Evolutionary conservation across 2,888 invertebrate genomes (phyloP).

Genomic region (Meiosimyza decipiens): DNA sequence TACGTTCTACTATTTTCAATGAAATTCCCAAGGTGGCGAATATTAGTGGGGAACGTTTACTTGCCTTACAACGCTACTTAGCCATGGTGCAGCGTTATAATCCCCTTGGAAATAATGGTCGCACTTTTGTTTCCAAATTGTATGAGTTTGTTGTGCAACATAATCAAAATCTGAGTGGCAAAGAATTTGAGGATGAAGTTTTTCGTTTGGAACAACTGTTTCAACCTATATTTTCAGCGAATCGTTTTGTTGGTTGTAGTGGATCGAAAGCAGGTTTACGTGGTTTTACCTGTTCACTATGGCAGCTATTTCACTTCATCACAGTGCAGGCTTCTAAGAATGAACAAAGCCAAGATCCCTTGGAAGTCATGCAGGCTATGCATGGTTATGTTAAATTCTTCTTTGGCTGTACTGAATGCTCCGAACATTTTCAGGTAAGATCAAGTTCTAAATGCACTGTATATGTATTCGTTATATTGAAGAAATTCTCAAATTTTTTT

Average conservation of each 20-base stretch:
- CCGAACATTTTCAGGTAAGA: slow-evolving; percentile 82
- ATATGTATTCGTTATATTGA: too few species aligned
- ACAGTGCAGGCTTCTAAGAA: slow-evolving; percentile 79
- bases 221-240: slow-evolving; percentile 68
- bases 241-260: slow-evolving; percentile 82
- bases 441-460: too few species aligned
- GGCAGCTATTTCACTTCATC: slow-evolving; percentile 93
- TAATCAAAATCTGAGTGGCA: slow-evolving; percentile 71
- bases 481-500: too few species aligned
- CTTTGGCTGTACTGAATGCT: slow-evolving; percentile 93
- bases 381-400: slow-evolving; percentile 89
- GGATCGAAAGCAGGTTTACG: slow-evolving; percentile 79
- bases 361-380: slow-evolving; percentile 83
- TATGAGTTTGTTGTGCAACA: slow-evolving; percentile 69
- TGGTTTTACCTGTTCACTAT: slow-evolving; percentile 94
- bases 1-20: slow-evolving; percentile 84
- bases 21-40: slow-evolving; percentile 80
- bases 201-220: slow-evolving; percentile 70
- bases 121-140: slow-evolving; percentile 74
- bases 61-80: slow-evolving; percentile 80
- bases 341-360: slow-evolving; percentile 70
- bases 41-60: slow-evolving; percentile 78
- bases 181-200: slow-evolving; percentile 70
- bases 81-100: slow-evolving; percentile 80
- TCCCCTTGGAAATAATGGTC: slow-evolving; percentile 79